Evolutionary conservation across 2,888 invertebrate genomes (phyloP), one percentile per base, ranked within the genome.

Genomic region (Eristalinus aeneus): DNA sequence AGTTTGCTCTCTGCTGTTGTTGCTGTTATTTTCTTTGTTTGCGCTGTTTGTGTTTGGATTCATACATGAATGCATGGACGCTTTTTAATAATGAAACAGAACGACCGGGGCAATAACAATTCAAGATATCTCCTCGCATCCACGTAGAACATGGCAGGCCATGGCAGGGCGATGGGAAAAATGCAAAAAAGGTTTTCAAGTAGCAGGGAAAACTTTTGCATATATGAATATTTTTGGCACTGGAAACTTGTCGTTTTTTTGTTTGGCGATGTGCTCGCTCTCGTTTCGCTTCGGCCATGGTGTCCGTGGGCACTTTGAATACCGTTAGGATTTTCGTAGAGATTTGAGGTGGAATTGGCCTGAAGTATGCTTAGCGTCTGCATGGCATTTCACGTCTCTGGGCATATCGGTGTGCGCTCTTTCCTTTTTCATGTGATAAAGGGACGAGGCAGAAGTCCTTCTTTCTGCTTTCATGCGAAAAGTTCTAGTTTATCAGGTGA

Each of bases 31-130:
- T 81, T 85, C 81, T 85, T 85, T 85, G 86, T 86, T 81, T 86
- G 86, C 27, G 2, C 86, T 83, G 88, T 82, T 87, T 83, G 83
- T 46, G 46, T 88, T 81, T 87, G 88, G 77, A 88, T 88, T 88
- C 88, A 88, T 88, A 88, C 88, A 88, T 88, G 88, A 88, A 88
- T 77, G 88, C 88, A 88, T 88, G 88, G 88, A 88, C 88, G 88
- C 88, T 88, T 88, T 88, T 88, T 88, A 88, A 88, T 88, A 88
- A 88, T 88, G 88, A 88, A 88, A 88, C 80, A 69, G 73, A 76
- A 74, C 86, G 79, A 83, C 80, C 69, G 61, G 69, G 79, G 64
- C 85, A 86, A 86, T 86, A 86, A 86, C 86, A 82, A 74, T 82
- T 82, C 82, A 86, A 86, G 86, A 86, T 86, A 86, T 82, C 46